Percentiles rank a stretch among this genome's conserved stretches.
phyloP scores from a whole-genome alignment of 2,113 vertebrate species.

The Aythya baeri region DNA sequence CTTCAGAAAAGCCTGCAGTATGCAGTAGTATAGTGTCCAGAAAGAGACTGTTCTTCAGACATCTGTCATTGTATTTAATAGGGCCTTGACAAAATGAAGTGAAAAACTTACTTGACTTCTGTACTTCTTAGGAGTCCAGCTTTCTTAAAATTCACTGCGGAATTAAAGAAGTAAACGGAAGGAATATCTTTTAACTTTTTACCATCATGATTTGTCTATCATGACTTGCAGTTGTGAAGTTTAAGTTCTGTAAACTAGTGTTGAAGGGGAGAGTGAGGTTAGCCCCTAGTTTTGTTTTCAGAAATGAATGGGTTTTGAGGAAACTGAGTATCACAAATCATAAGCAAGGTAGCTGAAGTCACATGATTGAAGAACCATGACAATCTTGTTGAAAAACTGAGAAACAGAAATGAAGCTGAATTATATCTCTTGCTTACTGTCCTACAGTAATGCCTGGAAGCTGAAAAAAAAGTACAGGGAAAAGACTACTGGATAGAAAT shows the following conservation, averaged over 20 bases:
- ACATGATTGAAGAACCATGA: background rate
- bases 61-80: background rate
- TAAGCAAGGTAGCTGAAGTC: background rate
- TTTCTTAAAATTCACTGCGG: background rate
- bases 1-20: background rate
- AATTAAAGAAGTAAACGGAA: background rate
- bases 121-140: rapidly evolving
- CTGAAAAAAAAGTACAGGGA: background rate
- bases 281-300: background rate
- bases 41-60: background rate
- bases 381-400: background rate
- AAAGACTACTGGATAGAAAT: background rate
- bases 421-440: background rate
- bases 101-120: rapidly evolving
- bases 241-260: background rate
- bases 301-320: background rate
- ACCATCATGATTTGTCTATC: background rate
- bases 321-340: background rate
- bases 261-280: background rate
- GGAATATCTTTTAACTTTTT: background rate
- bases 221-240: background rate
- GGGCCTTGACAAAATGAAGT: background rate
- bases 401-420: background rate
- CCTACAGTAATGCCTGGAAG: background rate
- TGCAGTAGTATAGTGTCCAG: background rate